Conservation (phyloP, 2,888 invertebrate genomes). For the Lysandra coridon region DNA sequence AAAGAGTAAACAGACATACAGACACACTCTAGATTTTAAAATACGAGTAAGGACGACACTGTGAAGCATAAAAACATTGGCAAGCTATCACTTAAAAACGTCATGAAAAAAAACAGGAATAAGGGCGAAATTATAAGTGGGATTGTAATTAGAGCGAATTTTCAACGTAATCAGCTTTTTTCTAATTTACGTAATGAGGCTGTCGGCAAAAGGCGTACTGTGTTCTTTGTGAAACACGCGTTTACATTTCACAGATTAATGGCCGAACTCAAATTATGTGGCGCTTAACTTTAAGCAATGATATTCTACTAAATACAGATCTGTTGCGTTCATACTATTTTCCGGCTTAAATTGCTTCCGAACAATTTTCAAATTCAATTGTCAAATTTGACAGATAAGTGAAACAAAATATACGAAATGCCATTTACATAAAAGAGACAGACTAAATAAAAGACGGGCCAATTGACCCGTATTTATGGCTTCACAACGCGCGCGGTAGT, state of each 20-base stretch:
- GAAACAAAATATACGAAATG: no score
- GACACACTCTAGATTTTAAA: no score
- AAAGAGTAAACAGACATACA: background rate
- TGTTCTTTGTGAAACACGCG: background rate
- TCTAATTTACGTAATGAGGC: constrained; percentile 44
- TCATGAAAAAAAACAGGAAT: constrained; percentile 34
- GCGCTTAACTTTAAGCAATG: background rate
- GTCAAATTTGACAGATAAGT: no score
- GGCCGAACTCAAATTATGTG: background rate
- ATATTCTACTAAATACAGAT: no score
- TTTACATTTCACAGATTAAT: background rate
- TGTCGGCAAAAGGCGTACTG: constrained; percentile 37
- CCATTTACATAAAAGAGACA: no score
- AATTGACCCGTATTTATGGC: no score
- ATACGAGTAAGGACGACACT: background rate
- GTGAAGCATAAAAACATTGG: background rate
- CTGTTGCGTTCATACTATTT: no score
- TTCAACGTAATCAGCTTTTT: constrained; percentile 39
- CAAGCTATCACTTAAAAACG: background rate
- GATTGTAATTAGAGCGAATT: constrained; percentile 57
- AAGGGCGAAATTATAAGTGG: constrained; percentile 42
- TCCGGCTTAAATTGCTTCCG: no score
- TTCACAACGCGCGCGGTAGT: no score
- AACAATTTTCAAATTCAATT: no score
- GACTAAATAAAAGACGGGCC: no score